phyloP scores from a whole-genome alignment of 2,797 vertebrate species.

The Trematomus bernacchii region DNA sequence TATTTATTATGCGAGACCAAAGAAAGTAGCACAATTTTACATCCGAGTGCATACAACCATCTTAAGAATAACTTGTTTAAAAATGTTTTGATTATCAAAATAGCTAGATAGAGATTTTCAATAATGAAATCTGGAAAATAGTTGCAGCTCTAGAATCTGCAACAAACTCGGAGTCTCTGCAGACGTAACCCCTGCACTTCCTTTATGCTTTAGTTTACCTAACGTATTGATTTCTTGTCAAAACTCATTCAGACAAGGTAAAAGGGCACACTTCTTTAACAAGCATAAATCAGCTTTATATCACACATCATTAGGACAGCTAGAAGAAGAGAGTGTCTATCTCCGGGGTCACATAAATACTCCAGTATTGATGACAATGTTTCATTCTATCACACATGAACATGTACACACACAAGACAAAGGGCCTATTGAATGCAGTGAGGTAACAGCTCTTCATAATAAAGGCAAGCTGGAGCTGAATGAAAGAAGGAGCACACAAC shows the following conservation, averaged over 20 bases:
- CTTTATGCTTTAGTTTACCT: background rate
- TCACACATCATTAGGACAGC: constrained; percentile 20
- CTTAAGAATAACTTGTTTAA: too few species aligned
- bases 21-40: too few species aligned
- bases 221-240: background rate
- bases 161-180: too few species aligned
- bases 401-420: constrained; percentile 67
- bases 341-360: constrained; percentile 39
- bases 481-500: constrained; percentile 76
- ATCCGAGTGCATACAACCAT: too few species aligned
- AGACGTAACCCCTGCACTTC: background rate
- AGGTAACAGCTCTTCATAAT: constrained; percentile 84
- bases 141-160: too few species aligned
- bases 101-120: too few species aligned
- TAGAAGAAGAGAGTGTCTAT: constrained; percentile 26
- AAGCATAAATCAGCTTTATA: constrained; percentile 28
- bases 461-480: constrained; percentile 76
- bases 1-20: background rate
- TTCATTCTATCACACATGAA: constrained; percentile 39
- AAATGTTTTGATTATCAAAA: too few species aligned
- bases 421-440: constrained; percentile 83
- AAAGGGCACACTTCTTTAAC: background rate
- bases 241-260: background rate
- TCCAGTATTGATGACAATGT: constrained; percentile 54
- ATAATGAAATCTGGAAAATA: too few species aligned